Evolutionary conservation across 2,888 invertebrate species (phyloP).

Genomic region (Limnephilus marmoratus): DNA sequence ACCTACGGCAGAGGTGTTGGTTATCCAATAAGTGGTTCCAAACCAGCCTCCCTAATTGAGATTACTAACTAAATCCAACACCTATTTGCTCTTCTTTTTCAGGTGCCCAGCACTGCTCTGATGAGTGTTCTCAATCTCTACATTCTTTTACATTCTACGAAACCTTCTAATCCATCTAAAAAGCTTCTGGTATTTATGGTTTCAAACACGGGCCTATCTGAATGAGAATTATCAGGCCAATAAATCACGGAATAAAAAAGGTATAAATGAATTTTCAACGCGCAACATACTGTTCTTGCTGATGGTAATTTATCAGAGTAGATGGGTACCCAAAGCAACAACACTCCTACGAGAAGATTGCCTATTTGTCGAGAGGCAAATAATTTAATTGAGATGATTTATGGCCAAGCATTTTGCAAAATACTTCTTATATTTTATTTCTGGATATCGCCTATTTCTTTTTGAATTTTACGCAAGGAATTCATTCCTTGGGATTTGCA

Average conservation of each 20-base stretch:
- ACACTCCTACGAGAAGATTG: conserved; percentile 37
- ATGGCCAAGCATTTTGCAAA: conserved; percentile 3
- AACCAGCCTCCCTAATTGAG: no score
- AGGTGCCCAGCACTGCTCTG: no score
- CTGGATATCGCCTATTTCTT: background rate
- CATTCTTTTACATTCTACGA: background rate
- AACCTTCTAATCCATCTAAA: background rate
- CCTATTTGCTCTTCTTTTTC: no score
- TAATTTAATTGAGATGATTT: conserved; percentile 45
- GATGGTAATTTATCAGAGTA: conserved; percentile 31
- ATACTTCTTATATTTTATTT: background rate
- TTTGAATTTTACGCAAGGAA: background rate
- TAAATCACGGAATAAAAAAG: conserved; percentile 18
- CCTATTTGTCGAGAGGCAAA: conserved; percentile 44
- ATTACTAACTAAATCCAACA: no score
- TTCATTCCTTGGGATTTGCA: background rate
- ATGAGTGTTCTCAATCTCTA: background rate
- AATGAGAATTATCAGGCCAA: conserved; percentile 15
- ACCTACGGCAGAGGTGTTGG: no score
- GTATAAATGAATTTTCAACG: conserved; percentile 16
- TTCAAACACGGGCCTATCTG: background rate
- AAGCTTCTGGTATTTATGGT: background rate
- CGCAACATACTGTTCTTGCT: conserved; percentile 4
- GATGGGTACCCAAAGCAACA: conserved; percentile 13
- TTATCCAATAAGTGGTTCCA: no score